phyloP scores from a whole-genome alignment of 2,113 vertebrate species.

The Orthochromis malagaraziensis region DNA sequence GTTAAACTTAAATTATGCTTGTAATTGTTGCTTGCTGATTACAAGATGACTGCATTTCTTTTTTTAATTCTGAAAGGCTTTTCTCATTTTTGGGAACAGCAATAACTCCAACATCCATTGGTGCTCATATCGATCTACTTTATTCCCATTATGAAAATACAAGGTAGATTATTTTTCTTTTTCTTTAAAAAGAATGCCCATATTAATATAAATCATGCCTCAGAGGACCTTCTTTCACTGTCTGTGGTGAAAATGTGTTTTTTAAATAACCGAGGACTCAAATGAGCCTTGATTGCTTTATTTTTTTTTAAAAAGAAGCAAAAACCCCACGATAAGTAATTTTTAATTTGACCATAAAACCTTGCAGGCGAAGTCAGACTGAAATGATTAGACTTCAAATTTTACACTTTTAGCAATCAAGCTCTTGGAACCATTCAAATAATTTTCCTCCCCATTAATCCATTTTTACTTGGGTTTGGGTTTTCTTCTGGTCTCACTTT shows the following conservation, averaged over 20 bases:
- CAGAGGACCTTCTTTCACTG: not conserved
- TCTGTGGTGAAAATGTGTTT: not conserved
- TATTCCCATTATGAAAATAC: not conserved
- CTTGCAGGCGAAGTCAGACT: not conserved
- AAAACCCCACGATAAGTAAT: not conserved
- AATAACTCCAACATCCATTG: not conserved
- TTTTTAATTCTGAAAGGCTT: not conserved
- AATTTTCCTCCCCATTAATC: not conserved
- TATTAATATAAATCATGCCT: not conserved
- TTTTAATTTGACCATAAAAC: not conserved
- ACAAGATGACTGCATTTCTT: not conserved
- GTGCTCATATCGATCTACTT: not conserved
- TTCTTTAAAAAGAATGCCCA: not conserved
- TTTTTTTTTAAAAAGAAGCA: rapidly evolving
- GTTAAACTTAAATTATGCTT: not conserved
- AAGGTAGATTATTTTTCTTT: not conserved
- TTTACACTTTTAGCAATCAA: not conserved
- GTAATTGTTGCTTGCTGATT: not conserved
- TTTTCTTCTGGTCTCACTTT: not conserved
- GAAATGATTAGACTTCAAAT: not conserved
- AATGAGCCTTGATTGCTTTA: not conserved
- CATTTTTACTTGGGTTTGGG: not conserved
- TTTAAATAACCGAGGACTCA: not conserved
- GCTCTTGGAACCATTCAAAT: not conserved
- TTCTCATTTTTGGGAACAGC: not conserved